Base-by-base conservation (phyloP, 1,140 invertebrate species). In the Calephelis virginiensis region DNA sequence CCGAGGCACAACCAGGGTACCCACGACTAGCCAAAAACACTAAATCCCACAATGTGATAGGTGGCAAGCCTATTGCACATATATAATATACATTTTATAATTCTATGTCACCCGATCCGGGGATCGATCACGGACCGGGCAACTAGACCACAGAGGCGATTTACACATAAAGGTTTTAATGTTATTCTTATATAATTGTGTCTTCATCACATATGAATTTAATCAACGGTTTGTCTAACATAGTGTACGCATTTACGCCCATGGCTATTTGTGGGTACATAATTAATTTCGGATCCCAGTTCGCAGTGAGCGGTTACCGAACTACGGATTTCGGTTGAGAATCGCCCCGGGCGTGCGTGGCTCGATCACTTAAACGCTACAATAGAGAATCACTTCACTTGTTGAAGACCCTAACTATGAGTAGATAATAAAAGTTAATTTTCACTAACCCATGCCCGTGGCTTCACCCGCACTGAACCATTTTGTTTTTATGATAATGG, bases 291-390 rank as follows among this genome's bases (percentile, higher is more conserved):
- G 79, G 71, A 64, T 70, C 77, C 79, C 78, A 78, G 76, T 70
- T 75, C 68, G 70, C 75, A 64, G 77, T 75, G 74, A 82, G 73
- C 75, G 78, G 73, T 49, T 59, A 72, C 59, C 70, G 77, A 78
- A 70, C 75, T 76, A 74, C 76, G 72, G 72, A 80, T 83, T 81
- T 81, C 78, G 79, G 81, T 68, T 85, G 85, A 73, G 85, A 88
- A 88, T 73, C 79, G 83, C 85, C 82, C 68, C 75, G 47, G 82
- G 85, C 78, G 68, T 56, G 66, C 73, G 75, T 77, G 74, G 61
- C 71, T 67, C 72, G 71, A 70, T 78, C 72, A 67, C 68, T 77
- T 75, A 81, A 81, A 85, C 85, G 80, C 72, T 74, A 79, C 74
- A 75, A 80, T 75, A 79, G 75, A 77, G 70, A 82, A 78, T 80